Percentiles rank a stretch among this genome's conserved stretches.
phyloP scores from a whole-genome alignment of 2,797 vertebrate genomes.

The Cyprinodon diabolis region DNA sequence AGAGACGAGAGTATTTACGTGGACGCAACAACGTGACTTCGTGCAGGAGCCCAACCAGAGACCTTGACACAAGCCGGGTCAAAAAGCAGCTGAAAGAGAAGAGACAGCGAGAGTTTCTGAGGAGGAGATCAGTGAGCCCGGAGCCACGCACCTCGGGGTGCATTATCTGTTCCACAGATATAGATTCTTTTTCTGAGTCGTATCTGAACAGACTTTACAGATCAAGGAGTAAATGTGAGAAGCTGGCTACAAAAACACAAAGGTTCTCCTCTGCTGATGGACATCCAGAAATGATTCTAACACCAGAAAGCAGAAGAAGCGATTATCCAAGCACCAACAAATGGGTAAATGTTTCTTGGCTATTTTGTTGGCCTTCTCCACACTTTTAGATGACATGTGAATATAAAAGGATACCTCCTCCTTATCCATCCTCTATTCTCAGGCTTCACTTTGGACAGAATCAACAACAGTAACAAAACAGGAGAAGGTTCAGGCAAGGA shows the following conservation, averaged over 20 bases:
- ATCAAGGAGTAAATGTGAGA: slow-evolving; percentile 33
- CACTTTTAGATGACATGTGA: not conserved
- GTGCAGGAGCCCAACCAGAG: slow-evolving; percentile 78
- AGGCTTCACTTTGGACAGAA: slow-evolving; percentile 59
- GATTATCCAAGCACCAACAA: slow-evolving; percentile 55
- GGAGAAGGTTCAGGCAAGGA: slow-evolving; percentile 36
- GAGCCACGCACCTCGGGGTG: slow-evolving; percentile 32
- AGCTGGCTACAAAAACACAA: slow-evolving; percentile 12
- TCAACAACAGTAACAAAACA: slow-evolving; percentile 26
- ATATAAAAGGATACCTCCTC: not conserved
- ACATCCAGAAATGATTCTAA: slow-evolving; percentile 40
- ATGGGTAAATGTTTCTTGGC: slow-evolving; percentile 62
- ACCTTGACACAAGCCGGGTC: slow-evolving; percentile 60
- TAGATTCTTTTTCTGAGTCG: slow-evolving; percentile 21
- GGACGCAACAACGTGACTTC: slow-evolving; percentile 80
- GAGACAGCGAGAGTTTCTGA: slow-evolving; percentile 80
- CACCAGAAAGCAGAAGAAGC: slow-evolving; percentile 36
- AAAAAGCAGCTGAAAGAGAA: slow-evolving; percentile 76
- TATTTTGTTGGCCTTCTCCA: not conserved
- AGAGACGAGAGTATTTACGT: slow-evolving; percentile 73
- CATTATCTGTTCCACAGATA: slow-evolving; percentile 23
- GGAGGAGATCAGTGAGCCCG: slow-evolving; percentile 73
- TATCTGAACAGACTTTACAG: slow-evolving; percentile 18
- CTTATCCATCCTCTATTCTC: slow-evolving; percentile 19
- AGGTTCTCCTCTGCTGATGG: slow-evolving; percentile 46